These are phyloP conservation scores for rat (Rattus norvegicus) DNA, from an alignment of 2,113 vertebrate genomes.

Conservation along the genomic window DNA sequence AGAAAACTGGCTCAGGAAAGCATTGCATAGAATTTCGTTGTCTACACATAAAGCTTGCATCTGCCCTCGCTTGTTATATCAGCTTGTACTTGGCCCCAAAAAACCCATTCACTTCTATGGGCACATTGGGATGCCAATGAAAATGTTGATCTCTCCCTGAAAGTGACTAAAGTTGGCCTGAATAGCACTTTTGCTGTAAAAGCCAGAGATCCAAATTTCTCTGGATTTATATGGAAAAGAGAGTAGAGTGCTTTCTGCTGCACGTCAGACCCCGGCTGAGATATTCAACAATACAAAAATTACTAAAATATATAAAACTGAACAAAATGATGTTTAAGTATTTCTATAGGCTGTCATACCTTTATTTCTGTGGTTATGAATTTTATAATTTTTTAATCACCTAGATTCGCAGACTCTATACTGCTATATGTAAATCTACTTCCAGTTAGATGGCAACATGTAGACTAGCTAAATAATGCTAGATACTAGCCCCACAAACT, in stretches of 20 bases:
- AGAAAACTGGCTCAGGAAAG: not conserved
- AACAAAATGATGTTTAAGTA: too few relatives aligned
- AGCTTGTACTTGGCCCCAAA: not conserved
- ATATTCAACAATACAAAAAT: not conserved
- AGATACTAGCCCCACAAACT: not conserved
- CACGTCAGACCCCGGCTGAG: not conserved
- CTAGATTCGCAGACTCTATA: not conserved
- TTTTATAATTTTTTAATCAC: not conserved
- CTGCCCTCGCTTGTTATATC: not conserved
- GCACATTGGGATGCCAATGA: not conserved
- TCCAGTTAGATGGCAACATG: not conserved
- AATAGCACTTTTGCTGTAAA: not conserved
- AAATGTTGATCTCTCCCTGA: not conserved
- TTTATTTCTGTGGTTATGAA: not conserved
- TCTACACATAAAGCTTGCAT: not conserved
- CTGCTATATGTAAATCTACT: not conserved
- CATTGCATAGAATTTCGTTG: accelerated
- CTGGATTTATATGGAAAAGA: not conserved
- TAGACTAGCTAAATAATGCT: not conserved
- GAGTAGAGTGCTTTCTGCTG: not conserved
- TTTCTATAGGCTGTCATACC: not conserved
- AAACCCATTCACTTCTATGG: not conserved
- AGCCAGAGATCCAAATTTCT: not conserved
- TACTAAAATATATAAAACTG: not conserved
- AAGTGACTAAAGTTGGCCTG: not conserved